phyloP scores from a whole-genome alignment of 2,797 vertebrate species.

The Micrastur ruficollis region DNA sequence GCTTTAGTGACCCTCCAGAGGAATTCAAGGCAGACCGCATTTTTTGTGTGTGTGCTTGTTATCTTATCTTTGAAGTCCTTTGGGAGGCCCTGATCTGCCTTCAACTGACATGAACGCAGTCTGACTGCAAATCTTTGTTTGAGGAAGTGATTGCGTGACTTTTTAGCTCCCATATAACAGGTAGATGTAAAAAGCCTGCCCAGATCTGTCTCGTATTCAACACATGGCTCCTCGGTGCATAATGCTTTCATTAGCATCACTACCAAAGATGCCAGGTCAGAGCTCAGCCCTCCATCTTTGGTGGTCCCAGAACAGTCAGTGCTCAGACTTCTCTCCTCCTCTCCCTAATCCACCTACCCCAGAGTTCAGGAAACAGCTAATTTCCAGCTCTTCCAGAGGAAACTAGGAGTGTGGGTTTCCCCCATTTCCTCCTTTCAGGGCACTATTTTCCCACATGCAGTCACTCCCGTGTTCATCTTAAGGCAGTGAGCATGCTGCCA shows the following conservation, averaged over 20 bases:
- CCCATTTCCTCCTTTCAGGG: not conserved
- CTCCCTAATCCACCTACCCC: not conserved
- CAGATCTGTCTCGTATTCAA: not conserved
- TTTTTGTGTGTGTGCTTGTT: not conserved
- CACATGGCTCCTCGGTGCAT: not conserved
- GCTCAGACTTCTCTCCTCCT: not conserved
- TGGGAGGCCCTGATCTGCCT: not conserved
- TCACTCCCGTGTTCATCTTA: not conserved
- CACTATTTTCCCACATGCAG: not conserved
- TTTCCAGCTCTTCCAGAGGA: not conserved
- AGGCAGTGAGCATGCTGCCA: not conserved
- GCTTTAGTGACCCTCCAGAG: slow-evolving; percentile 24
- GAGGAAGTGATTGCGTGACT: not conserved
- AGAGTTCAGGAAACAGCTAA: not conserved
- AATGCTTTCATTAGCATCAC: not conserved
- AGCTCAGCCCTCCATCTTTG: not conserved
- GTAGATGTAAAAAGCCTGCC: not conserved
- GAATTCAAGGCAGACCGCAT: not conserved
- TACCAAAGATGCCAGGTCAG: not conserved
- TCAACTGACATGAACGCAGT: not conserved
- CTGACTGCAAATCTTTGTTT: slow-evolving; percentile 7
- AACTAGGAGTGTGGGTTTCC: not conserved
- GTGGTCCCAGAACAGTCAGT: not conserved
- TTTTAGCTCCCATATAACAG: not conserved
- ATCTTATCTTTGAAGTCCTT: slow-evolving; percentile 33